A percentile compares a stretch with the other conserved stretches of the same genome.
Evolutionary conservation across 2,888 invertebrate species (phyloP).

Genomic region (Aphelenchoides bicaudatus): DNA sequence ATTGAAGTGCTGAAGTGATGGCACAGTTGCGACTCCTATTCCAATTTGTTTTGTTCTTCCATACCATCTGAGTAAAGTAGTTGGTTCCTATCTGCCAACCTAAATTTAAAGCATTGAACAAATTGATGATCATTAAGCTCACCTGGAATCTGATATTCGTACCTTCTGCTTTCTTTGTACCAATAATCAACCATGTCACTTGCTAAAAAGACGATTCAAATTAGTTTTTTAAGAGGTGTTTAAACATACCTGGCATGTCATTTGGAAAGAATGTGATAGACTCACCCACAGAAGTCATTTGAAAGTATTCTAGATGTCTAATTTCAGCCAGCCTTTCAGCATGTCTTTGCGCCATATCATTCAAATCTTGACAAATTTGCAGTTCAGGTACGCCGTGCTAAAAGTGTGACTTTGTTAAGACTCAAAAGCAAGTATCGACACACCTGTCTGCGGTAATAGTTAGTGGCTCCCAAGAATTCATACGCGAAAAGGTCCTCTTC

Average conservation of each 20-base stretch:
- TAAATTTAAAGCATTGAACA: conserved; percentile 30
- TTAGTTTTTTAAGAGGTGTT: too few species aligned
- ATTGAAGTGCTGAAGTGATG: not conserved
- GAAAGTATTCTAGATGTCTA: conserved; percentile 36
- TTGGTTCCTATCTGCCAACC: conserved; percentile 61
- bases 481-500: conserved; percentile 25
- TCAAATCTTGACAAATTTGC: conserved; percentile 59
- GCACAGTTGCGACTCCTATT: conserved; percentile 40
- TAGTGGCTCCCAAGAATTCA: conserved; percentile 36
- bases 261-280: conserved; percentile 58
- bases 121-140: conserved; percentile 6
- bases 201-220: too few species aligned
- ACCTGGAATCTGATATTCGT: conserved; percentile 36
- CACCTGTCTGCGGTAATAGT: conserved; percentile 32
- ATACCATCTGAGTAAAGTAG: conserved; percentile 65
- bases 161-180: conserved; percentile 55
- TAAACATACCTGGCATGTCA: too few species aligned
- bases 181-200: conserved; percentile 42
- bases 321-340: conserved; percentile 62
- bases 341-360: conserved; percentile 62
- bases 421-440: not conserved
- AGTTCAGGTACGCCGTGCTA: conserved; percentile 60
- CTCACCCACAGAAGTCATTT: conserved; percentile 51
- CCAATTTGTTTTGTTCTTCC: conserved; percentile 59
- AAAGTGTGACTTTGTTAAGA: conserved; percentile 16